Percentiles rank a stretch among this genome's conserved stretches.
phyloP scores from a whole-genome alignment of 2,888 invertebrate species.

The Caenorhabditis zanzibari region DNA sequence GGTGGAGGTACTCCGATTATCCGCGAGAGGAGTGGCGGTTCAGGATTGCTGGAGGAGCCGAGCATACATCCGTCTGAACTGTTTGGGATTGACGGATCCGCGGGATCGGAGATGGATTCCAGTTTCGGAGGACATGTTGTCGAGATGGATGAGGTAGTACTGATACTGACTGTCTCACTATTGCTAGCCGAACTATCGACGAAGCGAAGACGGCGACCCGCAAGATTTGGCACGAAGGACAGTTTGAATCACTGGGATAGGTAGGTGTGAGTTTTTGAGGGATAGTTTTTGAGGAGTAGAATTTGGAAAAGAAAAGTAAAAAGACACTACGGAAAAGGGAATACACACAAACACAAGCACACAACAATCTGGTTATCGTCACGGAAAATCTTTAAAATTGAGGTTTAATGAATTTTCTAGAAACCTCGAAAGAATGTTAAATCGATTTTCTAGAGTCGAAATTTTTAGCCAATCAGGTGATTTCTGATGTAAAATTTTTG shows the following conservation, averaged over 20 bases:
- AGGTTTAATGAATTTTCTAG: not conserved
- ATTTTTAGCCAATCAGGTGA: too few relatives aligned
- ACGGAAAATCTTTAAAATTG: not conserved
- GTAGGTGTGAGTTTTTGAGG: conserved; percentile 12
- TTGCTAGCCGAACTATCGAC: conserved; percentile 67
- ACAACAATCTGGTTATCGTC: not conserved
- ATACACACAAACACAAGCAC: conserved; percentile 1
- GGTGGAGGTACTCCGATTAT: conserved; percentile 76
- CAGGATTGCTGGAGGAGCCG: conserved; percentile 68
- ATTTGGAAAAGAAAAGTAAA: not conserved
- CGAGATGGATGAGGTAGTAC: conserved; percentile 52
- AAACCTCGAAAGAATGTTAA: too few relatives aligned
- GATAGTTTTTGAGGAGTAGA: not conserved
- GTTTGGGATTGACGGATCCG: conserved; percentile 1
- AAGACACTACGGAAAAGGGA: not conserved
- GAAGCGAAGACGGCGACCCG: conserved; percentile 62
- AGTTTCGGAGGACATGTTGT: conserved; percentile 29
- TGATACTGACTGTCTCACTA: conserved; percentile 56
- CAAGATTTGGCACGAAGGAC: conserved; percentile 64
- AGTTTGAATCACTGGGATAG: conserved; percentile 55
- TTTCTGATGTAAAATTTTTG: too few relatives aligned
- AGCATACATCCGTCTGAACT: conserved; percentile 75
- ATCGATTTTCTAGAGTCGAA: too few relatives aligned
- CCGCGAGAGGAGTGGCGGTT: conserved; percentile 77
- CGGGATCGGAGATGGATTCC: conserved; percentile 11